Percentiles rank a stretch among this genome's conserved stretches.
phyloP scores from a whole-genome alignment of 1,140 invertebrate species.

The Drosophila varians region DNA sequence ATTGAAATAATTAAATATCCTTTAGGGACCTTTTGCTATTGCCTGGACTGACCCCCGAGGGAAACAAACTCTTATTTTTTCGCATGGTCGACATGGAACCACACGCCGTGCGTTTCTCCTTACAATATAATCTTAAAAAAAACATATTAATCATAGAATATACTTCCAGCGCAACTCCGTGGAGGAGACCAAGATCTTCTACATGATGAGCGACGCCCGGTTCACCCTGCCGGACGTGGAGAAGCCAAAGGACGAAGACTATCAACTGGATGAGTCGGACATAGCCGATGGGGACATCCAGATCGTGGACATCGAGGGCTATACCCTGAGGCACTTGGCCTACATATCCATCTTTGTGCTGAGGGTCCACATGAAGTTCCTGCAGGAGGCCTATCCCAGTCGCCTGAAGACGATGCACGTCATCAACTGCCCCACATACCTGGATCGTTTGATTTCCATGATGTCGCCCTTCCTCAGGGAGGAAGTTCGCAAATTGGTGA shows the following conservation, averaged over 20 bases:
- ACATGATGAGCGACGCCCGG: constrained; percentile 87
- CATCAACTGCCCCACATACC: constrained; percentile 87
- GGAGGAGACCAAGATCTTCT: constrained; percentile 87
- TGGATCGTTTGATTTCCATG: constrained; percentile 86
- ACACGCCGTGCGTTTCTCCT: constrained; percentile 41
- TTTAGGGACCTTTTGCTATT: constrained; percentile 86
- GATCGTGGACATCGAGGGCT: constrained; percentile 87
- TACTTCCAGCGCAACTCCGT: constrained; percentile 85
- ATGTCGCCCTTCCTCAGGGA: constrained; percentile 87
- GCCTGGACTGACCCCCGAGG: constrained; percentile 85
- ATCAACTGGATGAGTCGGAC: constrained; percentile 23
- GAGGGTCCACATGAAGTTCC: constrained; percentile 68
- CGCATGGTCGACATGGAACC: constrained; percentile 67
- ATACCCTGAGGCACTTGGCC: constrained; percentile 86
- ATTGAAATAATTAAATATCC: background rate
- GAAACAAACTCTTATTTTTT: constrained; percentile 83
- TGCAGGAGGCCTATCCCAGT: constrained; percentile 90
- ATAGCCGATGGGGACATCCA: constrained; percentile 86
- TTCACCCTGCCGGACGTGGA: constrained; percentile 84
- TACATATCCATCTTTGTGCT: constrained; percentile 86
- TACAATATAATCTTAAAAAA: background rate
- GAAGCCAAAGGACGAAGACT: background rate
- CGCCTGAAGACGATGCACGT: constrained; percentile 90
- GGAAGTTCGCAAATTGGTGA: constrained; percentile 84
- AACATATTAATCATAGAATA: background rate